Evolutionary conservation across 2,797 vertebrate genomes (phyloP).

Genomic region (Micromesistius poutassou): DNA sequence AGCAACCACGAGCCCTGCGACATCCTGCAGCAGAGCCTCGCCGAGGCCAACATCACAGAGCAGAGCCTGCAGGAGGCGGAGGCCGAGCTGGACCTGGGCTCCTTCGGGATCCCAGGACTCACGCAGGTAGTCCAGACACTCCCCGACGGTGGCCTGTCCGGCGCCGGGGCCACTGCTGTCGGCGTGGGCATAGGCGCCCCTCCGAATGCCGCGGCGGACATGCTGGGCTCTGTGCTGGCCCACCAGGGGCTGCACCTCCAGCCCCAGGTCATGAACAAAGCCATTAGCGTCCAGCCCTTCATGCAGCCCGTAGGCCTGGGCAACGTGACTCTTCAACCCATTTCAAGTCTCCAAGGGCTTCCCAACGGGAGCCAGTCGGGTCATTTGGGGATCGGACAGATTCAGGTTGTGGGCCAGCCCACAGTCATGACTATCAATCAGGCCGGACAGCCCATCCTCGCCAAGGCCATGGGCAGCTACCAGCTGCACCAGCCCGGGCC

Average conservation of each 20-base stretch:
- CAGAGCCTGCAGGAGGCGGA: conserved; percentile 92
- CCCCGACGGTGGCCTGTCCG: conserved; percentile 73
- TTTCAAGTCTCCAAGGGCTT: conserved; percentile 87
- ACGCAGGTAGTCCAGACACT: conserved; percentile 84
- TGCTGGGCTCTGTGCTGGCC: conserved; percentile 82
- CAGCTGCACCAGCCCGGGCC: conserved; percentile 81
- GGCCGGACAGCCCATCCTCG: conserved; percentile 82
- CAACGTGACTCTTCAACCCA: conserved; percentile 91
- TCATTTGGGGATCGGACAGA: conserved; percentile 87
- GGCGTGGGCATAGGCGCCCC: conserved; percentile 72
- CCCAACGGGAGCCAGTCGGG: conserved; percentile 90
- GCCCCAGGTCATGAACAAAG: conserved; percentile 88
- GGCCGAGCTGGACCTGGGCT: conserved; percentile 90
- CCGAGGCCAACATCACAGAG: conserved; percentile 96
- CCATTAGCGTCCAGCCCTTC: conserved; percentile 92
- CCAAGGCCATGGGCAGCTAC: conserved; percentile 89
- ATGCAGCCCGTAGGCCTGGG: conserved; percentile 89
- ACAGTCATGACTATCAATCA: conserved; percentile 97
- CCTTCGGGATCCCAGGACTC: conserved; percentile 88
- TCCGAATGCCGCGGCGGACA: conserved; percentile 73
- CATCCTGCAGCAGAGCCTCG: conserved; percentile 95
- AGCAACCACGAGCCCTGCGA: conserved; percentile 86
- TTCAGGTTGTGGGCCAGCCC: conserved; percentile 93
- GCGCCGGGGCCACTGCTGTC: conserved; percentile 56
- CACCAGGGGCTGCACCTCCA: conserved; percentile 81